Evolutionary conservation across 2,888 invertebrate species (phyloP), one percentile per base, ranked within the genome.

Genomic region (Pyrrhosoma nymphula): DNA sequence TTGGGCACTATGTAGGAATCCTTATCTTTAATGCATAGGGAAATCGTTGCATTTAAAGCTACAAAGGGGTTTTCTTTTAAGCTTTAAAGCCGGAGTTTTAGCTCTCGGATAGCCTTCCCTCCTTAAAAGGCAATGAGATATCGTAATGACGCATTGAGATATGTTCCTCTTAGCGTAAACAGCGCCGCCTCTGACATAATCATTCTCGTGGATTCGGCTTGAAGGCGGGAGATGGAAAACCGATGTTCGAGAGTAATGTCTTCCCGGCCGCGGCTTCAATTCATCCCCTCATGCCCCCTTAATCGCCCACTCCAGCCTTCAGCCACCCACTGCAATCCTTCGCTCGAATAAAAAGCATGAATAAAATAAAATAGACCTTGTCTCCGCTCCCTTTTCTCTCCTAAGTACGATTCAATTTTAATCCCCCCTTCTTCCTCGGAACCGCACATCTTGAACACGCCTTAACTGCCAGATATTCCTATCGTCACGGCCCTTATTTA

Each of bases 191-290:
- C 69, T 60, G n/a, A 93, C 93, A 93, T 69, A 93, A 93, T 93
- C 93, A 91, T 91, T 55, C 55, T 35, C 63, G 30, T 10, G 35
- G 82, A 35, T 23, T 82, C 35, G 82, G 16, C n/a, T 18, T 14
- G 47, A 16, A 47, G 18, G 63, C 23, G 26, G 63, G 14, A 39
- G 63, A 39, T 60, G 56, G 35, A 60, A 91, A 63, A 60, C 91
- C 60, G 91, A 63, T 91, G 91, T 91, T 91, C 39, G 91, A 69
- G 91, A 91, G 63, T 91, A 91, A 91, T 93, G 47, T 75, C 60
- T 16, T 26, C 26, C 47, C 39, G 55, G 23, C 23, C 55, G 16
- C 12, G 89, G 26, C 0, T n/a, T 39, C 93, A 93, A 55, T 93
- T 55, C 75, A 63, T 91, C 55, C 39, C 35, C 63, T 0, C 69